Evolutionary conservation across 2,888 invertebrate genomes (phyloP), one percentile per base, ranked within the genome.

Genomic region (Aleiodes testaceus): DNA sequence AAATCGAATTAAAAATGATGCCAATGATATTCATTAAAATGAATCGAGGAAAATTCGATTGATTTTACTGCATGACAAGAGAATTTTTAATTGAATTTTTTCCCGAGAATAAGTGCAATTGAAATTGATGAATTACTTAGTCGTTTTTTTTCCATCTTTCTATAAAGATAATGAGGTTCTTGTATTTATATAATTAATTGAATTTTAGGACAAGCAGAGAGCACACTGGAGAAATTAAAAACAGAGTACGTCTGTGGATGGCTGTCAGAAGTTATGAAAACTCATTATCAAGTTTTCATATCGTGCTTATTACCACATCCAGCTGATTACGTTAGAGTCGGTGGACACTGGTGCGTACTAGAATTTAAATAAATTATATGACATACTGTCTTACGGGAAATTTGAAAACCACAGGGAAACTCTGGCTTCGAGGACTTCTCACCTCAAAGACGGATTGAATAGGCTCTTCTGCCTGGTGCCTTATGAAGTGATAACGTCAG

Each of bases 281-380:
- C 92, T 7, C 96, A 97, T 87, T 95, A 97, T 85, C 92, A 94
- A 76, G 95, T 97, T 67, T 95, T 99, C 83, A 94, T 98, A 77
- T 93, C 97, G 9, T 99, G 98, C 82, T 90, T 99, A 64, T 88
- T 98, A 82, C 99, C 99, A 6, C 97, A 98, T 90, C 98, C 99
- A 69, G 95, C 97, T 11, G 98, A 98, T 86, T 97, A 96, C 88
- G 96, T 97, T 68, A 90, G 97, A 78, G 96, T 98, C 75, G 98
- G 98, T 22, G 98, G 98, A 4, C 97, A 98, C 87, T 99, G 98
- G 94, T 93, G 88, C 86, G 87, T 78, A 42, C 64, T 74, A 1
- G 16, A 3, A 3, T 16, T 14, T 5, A 16, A 2, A 16, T 5
- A 14, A 16, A 16, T 7, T 2, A 26, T 26, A 26, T 16, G 2